A percentile compares a stretch with the other conserved stretches of the same genome.
Evolutionary conservation across 2,113 vertebrate genomes (phyloP).

Genomic region (Hippoglossus stenolepis): DNA sequence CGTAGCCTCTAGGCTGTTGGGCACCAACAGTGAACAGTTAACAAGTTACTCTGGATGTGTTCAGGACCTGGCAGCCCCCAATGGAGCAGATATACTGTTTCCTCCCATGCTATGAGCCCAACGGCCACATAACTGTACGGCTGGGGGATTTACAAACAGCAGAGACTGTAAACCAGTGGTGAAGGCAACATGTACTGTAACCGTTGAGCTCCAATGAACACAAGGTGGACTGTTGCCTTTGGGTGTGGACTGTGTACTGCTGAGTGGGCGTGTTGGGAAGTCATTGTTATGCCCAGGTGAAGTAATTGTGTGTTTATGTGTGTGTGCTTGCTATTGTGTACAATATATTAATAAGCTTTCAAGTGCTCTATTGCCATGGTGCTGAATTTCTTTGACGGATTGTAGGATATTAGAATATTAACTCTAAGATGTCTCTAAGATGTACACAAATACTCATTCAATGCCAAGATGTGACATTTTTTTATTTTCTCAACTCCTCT

Average conservation of each 20-base stretch:
- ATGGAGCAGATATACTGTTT: constrained; percentile 29
- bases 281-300: background rate
- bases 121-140: background rate
- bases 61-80: constrained; percentile 27
- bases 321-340: background rate
- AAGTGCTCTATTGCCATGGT: background rate
- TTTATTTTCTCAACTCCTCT: no score
- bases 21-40: constrained; percentile 36
- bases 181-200: background rate
- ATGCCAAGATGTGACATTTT: no score
- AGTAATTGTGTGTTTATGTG: background rate
- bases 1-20: constrained; percentile 19
- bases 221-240: background rate
- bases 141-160: constrained; percentile 20
- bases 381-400: no score
- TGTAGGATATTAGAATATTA: no score
- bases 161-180: background rate
- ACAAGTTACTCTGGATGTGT: constrained; percentile 27
- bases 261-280: background rate
- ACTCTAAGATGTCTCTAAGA: no score
- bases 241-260: constrained; percentile 2
- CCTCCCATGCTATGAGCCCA: constrained; percentile 4
- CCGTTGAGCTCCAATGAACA: background rate
- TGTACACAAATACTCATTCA: no score
- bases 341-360: background rate